These are phyloP conservation scores for Timema podura DNA, from an alignment of 2,888 invertebrate genomes.

Conservation along the genomic window DNA sequence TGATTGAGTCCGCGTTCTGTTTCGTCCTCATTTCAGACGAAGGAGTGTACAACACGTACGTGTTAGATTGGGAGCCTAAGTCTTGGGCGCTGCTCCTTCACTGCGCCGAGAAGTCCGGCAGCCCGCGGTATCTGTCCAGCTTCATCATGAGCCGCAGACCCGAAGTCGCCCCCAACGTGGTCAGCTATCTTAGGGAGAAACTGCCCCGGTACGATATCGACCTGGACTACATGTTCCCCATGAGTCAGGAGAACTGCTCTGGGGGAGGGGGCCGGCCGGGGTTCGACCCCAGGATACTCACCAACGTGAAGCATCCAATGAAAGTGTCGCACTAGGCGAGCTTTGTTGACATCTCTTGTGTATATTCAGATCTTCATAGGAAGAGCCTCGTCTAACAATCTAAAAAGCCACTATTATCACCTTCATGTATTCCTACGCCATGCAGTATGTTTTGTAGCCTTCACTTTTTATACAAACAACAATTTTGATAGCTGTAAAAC, in stretches of 20 bases:
- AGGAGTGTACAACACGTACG: slow-evolving; percentile 83
- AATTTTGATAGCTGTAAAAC: too few species aligned
- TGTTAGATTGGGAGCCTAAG: slow-evolving; percentile 77
- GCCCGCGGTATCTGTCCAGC: slow-evolving; percentile 74
- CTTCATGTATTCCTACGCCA: too few species aligned
- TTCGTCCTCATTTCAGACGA: slow-evolving; percentile 57
- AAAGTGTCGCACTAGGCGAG: too few species aligned
- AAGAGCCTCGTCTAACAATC: too few species aligned
- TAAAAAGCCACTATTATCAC: too few species aligned
- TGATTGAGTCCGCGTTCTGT: neutral
- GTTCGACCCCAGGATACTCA: neutral
- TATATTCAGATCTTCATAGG: too few species aligned
- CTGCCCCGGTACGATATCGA: slow-evolving; percentile 78
- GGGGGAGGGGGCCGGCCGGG: slow-evolving; percentile 7
- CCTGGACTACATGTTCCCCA: slow-evolving; percentile 76
- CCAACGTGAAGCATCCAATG: too few species aligned
- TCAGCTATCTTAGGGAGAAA: slow-evolving; percentile 70
- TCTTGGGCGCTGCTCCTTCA: slow-evolving; percentile 80
- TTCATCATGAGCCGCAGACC: slow-evolving; percentile 69
- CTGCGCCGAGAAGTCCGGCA: slow-evolving; percentile 78
- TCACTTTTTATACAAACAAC: too few species aligned
- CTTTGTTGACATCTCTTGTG: too few species aligned
- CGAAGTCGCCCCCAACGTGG: slow-evolving; percentile 58
- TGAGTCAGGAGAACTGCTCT: slow-evolving; percentile 66
- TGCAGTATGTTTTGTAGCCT: too few species aligned